phyloP scores from a whole-genome alignment of 2,888 invertebrate genomes.

The Abrostola triplasia region DNA sequence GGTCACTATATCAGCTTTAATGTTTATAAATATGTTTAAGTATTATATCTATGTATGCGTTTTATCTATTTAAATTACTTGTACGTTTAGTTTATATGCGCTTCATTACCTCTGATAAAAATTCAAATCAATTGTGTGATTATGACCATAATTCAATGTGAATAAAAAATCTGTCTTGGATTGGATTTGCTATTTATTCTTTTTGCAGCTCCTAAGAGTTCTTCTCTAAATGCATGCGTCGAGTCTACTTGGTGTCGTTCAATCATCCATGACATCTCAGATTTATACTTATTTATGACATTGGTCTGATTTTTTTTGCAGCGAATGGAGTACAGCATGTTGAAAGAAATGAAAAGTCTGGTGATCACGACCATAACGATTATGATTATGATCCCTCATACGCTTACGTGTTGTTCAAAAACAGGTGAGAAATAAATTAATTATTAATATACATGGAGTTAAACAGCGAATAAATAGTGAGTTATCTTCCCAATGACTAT shows the following conservation, averaged over 20 bases:
- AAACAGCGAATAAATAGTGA: conserved; percentile 45
- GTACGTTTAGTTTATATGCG: conserved; percentile 32
- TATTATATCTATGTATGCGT: conserved; percentile 19
- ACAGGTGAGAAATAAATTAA: conserved; percentile 86
- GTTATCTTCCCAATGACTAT: conserved; percentile 47
- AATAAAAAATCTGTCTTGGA: conserved; percentile 10
- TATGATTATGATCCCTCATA: conserved; percentile 92
- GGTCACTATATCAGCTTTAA: conserved; percentile 36
- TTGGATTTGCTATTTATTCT: conserved; percentile 22
- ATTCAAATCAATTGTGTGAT: conserved; percentile 17
- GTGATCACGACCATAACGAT: conserved; percentile 85
- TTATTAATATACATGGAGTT: background rate
- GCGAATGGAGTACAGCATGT: conserved; percentile 68
- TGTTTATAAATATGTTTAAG: conserved; percentile 28
- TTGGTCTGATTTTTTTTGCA: conserved; percentile 64
- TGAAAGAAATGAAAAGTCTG: conserved; percentile 63
- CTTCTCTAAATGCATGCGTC: conserved; percentile 42
- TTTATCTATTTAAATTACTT: conserved; percentile 15
- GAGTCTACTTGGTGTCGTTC: conserved; percentile 49
- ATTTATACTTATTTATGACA: conserved; percentile 14
- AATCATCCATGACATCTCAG: background rate
- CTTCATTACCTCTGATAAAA: conserved; percentile 24
- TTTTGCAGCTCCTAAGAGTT: conserved; percentile 22
- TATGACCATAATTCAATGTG: conserved; percentile 9
- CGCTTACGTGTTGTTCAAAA: conserved; percentile 93